phyloP scores from a whole-genome alignment of 2,797 vertebrate genomes.

The Rhabdophis nuchalis region DNA sequence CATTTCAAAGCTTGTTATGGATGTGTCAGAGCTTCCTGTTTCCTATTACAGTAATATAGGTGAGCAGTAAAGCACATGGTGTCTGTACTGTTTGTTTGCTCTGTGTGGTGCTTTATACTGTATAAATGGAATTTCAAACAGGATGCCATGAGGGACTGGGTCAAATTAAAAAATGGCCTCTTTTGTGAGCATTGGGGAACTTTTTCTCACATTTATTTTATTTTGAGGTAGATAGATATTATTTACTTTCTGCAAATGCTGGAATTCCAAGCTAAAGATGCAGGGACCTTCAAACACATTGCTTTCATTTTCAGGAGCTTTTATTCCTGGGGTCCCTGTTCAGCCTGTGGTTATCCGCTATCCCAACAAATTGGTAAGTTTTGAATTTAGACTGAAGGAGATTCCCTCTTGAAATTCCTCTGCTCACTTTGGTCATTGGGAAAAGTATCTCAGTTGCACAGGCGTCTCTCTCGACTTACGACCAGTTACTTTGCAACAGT shows the following conservation, averaged over 20 bases:
- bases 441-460: neutral
- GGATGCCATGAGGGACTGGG: neutral
- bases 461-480: neutral
- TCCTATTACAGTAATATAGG: neutral
- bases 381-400: neutral
- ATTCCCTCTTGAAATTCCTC: neutral
- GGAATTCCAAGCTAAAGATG: neutral
- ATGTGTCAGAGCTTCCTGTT: neutral
- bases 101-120: neutral
- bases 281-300: neutral
- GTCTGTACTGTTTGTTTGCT: neutral
- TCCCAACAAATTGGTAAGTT: constrained; percentile 87
- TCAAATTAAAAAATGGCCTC: neutral
- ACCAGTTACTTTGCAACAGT: neutral
- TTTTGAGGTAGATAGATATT: neutral
- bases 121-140: neutral
- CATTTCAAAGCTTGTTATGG: neutral
- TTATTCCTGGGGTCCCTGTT: constrained; percentile 87
- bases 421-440: accelerated
- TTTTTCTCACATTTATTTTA: neutral
- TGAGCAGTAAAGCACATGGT: neutral
- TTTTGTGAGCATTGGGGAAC: neutral
- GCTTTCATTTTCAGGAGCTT: constrained; percentile 80
- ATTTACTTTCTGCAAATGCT: neutral
- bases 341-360: constrained; percentile 90